Percentiles rank a stretch among this genome's conserved stretches.
phyloP scores from a whole-genome alignment of 2,113 vertebrate genomes.

The Chroicocephalus ridibundus region DNA sequence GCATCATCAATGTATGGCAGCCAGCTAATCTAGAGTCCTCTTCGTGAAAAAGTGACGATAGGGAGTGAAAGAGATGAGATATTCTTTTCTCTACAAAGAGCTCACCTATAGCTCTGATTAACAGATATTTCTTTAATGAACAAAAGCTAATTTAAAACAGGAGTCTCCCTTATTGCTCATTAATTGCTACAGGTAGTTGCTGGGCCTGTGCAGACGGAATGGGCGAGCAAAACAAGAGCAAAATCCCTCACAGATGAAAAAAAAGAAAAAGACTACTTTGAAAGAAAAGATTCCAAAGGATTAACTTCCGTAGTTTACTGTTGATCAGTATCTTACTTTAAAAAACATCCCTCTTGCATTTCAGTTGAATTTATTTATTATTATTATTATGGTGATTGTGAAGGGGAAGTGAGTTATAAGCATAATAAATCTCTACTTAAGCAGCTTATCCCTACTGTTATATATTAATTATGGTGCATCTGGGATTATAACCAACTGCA shows the following conservation, averaged over 20 bases:
- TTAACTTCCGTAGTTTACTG: neutral
- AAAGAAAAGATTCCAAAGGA: neutral
- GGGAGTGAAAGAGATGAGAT: neutral
- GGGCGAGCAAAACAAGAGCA: neutral
- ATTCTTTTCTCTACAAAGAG: neutral
- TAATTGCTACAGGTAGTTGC: neutral
- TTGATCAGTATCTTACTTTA: neutral
- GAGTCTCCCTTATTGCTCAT: neutral
- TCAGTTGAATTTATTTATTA: conserved; percentile 5
- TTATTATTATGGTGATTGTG: neutral
- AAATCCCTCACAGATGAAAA: neutral
- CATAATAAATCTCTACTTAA: conserved; percentile 5
- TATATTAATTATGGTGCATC: neutral
- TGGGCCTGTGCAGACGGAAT: neutral
- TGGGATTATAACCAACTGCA: neutral
- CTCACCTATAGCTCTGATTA: neutral
- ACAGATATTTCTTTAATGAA: neutral
- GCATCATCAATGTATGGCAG: neutral
- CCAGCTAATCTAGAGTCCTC: neutral
- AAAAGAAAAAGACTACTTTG: neutral
- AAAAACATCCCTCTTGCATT: neutral
- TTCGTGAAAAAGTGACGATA: neutral
- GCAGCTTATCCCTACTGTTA: neutral
- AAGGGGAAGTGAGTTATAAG: neutral
- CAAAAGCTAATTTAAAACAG: neutral